These are phyloP conservation scores for Synodontis membranacea DNA, from an alignment of 2,113 vertebrate species.

Conservation along the genomic window DNA sequence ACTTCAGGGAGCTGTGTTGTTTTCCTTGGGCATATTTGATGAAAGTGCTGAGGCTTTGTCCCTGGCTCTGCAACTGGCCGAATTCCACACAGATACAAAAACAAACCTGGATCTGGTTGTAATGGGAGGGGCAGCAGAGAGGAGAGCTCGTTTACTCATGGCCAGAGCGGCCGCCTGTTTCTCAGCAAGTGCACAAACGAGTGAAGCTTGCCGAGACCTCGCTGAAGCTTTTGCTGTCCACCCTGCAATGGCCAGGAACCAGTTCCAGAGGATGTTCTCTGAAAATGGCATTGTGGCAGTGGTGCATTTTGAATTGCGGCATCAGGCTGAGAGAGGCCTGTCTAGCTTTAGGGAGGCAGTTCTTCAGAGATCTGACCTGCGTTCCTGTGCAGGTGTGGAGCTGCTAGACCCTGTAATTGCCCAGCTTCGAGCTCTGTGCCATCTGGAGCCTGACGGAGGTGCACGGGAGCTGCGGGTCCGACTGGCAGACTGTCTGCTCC, in stretches of 20 bases:
- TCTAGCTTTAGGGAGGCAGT: slow-evolving; percentile 78
- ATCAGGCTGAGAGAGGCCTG: slow-evolving; percentile 77
- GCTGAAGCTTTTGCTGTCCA: slow-evolving; percentile 76
- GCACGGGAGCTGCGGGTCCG: slow-evolving; percentile 77
- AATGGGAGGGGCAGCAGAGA: slow-evolving; percentile 52
- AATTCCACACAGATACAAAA: slow-evolving; percentile 4
- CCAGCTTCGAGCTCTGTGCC: slow-evolving; percentile 79
- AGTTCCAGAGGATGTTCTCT: slow-evolving; percentile 76
- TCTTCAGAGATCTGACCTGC: slow-evolving; percentile 74
- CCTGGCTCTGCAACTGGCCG: slow-evolving; percentile 60
- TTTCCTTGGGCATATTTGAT: slow-evolving; percentile 66
- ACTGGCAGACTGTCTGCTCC: slow-evolving; percentile 86
- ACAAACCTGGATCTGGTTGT: slow-evolving; percentile 40
- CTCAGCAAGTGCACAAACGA: slow-evolving; percentile 65
- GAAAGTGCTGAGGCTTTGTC: slow-evolving; percentile 77
- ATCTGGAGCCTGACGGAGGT: slow-evolving; percentile 71
- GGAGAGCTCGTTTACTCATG: slow-evolving; percentile 70
- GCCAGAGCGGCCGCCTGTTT: slow-evolving; percentile 79
- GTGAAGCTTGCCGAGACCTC: slow-evolving; percentile 77
- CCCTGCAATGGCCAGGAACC: slow-evolving; percentile 69
- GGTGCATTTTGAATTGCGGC: slow-evolving; percentile 66
- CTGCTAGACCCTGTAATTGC: slow-evolving; percentile 77
- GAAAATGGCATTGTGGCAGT: slow-evolving; percentile 63
- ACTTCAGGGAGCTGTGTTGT: slow-evolving; percentile 71
- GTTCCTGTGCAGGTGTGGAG: slow-evolving; percentile 75